Conservation (phyloP, 2,797 vertebrate species). For the Cercopithecus petaurista region DNA sequence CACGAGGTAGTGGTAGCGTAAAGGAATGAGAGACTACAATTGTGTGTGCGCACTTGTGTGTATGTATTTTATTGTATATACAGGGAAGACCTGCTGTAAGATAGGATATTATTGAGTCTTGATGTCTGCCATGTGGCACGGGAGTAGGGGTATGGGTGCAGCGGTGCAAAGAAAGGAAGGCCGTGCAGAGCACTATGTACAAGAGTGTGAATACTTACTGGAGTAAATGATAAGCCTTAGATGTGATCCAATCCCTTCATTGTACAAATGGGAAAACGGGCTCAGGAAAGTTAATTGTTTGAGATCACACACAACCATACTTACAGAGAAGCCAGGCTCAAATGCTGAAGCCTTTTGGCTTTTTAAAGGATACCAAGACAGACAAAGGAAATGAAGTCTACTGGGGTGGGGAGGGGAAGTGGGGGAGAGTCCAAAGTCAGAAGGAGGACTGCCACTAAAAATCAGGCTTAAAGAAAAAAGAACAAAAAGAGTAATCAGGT, state of each 20-base stretch:
- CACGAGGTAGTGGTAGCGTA: neutral
- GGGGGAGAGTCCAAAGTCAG: neutral
- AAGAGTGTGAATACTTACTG: neutral
- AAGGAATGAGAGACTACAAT: neutral
- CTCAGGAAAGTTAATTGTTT: neutral
- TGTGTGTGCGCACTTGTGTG: neutral
- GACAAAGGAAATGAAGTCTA: neutral
- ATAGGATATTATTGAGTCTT: neutral
- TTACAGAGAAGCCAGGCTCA: neutral
- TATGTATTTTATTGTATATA: neutral
- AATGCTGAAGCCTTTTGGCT: slow-evolving; percentile 4
- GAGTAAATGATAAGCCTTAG: neutral
- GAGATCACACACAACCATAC: neutral
- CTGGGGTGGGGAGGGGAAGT: neutral
- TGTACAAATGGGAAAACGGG: neutral
- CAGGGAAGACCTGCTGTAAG: neutral
- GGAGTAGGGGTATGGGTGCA: neutral
- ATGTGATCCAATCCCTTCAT: neutral
- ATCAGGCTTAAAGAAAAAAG: neutral
- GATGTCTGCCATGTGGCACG: neutral
- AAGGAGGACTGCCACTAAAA: neutral
- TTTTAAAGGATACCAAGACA: slow-evolving; percentile 17
- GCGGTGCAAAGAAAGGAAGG: neutral
- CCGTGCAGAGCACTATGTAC: neutral
- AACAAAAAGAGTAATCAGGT: neutral